Percentiles rank a stretch among this genome's conserved stretches.
Evolutionary conservation across 2,888 invertebrate genomes (phyloP).

Genomic region (Eremobia ochroleuca): DNA sequence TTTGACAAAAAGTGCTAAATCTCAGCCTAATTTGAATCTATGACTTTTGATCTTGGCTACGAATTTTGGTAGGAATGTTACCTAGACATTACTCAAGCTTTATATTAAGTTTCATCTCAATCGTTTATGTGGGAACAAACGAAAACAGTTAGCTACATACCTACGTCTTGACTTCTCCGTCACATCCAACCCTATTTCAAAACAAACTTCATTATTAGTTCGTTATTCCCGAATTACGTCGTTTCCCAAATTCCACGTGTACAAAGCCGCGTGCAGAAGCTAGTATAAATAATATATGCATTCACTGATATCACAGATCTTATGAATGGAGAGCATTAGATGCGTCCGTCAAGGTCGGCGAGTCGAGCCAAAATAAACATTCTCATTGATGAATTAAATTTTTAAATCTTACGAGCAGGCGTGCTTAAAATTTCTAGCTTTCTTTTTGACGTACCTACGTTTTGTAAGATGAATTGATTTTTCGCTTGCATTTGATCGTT

Average conservation of each 20-base stretch:
- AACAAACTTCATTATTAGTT: background rate
- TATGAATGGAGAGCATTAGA: slow-evolving; percentile 56
- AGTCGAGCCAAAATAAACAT: slow-evolving; percentile 63
- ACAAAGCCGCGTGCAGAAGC: slow-evolving; percentile 18
- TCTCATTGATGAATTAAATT: slow-evolving; percentile 60
- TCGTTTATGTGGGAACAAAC: no score
- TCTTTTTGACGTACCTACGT: slow-evolving; percentile 41
- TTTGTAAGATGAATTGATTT: slow-evolving; percentile 48
- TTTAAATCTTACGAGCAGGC: slow-evolving; percentile 31
- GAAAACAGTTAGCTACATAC: background rate
- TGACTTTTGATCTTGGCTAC: no score
- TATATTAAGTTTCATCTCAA: background rate
- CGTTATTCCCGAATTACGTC: slow-evolving; percentile 12
- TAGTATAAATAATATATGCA: slow-evolving; percentile 53
- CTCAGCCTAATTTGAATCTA: no score
- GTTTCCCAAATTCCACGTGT: slow-evolving; percentile 4
- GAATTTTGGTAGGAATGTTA: no score
- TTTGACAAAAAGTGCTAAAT: no score
- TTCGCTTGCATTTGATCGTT: slow-evolving; percentile 31
- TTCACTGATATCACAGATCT: slow-evolving; percentile 56
- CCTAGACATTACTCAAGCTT: background rate
- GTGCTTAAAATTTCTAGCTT: background rate
- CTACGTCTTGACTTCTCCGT: background rate
- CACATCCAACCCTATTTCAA: background rate
- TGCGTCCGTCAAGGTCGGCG: slow-evolving; percentile 62